Evolutionary conservation across 2,113 vertebrate species (phyloP).

Genomic region (Sclerurus mexicanus): DNA sequence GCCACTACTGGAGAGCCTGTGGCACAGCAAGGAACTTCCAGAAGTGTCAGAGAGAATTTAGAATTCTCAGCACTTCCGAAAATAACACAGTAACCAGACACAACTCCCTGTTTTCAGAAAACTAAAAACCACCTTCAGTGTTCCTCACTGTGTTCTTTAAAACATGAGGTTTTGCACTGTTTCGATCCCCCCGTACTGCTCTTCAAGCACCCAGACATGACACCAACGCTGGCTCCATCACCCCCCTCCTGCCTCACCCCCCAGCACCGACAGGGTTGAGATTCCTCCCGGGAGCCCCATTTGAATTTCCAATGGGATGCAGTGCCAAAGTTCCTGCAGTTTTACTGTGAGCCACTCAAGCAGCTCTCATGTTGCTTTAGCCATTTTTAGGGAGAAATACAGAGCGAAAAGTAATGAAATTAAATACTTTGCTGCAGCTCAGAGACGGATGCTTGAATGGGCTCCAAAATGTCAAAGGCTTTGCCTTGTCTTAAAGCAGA

Average conservation of each 20-base stretch:
- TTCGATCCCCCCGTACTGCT: neutral
- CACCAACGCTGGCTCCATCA: neutral
- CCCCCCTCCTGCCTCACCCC: neutral
- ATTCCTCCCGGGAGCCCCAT: neutral
- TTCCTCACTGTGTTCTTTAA: neutral
- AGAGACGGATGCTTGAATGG: neutral
- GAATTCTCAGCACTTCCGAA: neutral
- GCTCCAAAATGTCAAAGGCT: neutral
- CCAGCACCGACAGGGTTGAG: neutral
- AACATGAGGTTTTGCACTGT: neutral
- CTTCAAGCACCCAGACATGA: neutral
- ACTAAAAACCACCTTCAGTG: neutral
- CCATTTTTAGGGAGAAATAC: neutral
- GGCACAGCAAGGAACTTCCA: neutral
- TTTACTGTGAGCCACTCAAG: neutral
- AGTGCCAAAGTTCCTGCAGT: neutral
- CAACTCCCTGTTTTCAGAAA: neutral
- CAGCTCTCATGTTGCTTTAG: neutral
- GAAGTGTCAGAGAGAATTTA: neutral
- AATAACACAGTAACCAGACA: rapidly evolving
- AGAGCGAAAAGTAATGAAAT: neutral
- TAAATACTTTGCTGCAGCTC: neutral
- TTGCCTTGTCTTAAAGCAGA: neutral
- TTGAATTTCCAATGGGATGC: neutral
- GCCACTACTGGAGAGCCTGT: neutral